Evolutionary conservation across 2,113 vertebrate genomes (phyloP).

Genomic region (Microtus pennsylvanicus): DNA sequence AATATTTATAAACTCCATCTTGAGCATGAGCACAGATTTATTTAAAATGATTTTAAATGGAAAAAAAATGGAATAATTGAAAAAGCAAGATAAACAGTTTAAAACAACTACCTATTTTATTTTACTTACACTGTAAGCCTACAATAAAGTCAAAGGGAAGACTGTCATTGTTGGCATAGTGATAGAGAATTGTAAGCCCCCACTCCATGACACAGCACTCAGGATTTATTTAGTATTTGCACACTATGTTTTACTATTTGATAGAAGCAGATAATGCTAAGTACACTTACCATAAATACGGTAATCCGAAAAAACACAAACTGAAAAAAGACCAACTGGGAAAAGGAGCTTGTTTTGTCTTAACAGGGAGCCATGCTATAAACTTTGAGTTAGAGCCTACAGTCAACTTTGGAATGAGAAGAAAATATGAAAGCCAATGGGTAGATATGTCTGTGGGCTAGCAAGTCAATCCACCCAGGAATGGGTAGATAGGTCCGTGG

Average conservation of each 20-base stretch:
- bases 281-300: background rate
- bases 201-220: background rate
- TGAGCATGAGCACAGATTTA: background rate
- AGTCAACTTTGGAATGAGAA: background rate
- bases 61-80: background rate
- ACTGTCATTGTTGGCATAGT: background rate
- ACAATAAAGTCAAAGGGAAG: background rate
- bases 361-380: background rate
- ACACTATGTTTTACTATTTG: background rate
- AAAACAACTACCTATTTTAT: background rate
- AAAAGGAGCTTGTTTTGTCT: background rate
- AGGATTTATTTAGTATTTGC: background rate
- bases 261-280: background rate
- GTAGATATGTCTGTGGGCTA: background rate
- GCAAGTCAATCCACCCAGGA: too few species aligned
- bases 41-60: conserved; percentile 40
- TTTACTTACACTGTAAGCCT: background rate
- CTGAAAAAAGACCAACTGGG: background rate
- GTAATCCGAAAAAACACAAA: background rate
- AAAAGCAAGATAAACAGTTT: background rate
- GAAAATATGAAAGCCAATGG: background rate
- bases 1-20: background rate
- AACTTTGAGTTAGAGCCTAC: background rate
- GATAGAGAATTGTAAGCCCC: background rate
- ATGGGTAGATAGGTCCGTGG: too few species aligned